Evolutionary conservation across 53 echinoderm and acorn worm genomes (phyloP).

Genomic region (Holothuria leucospilota): DNA sequence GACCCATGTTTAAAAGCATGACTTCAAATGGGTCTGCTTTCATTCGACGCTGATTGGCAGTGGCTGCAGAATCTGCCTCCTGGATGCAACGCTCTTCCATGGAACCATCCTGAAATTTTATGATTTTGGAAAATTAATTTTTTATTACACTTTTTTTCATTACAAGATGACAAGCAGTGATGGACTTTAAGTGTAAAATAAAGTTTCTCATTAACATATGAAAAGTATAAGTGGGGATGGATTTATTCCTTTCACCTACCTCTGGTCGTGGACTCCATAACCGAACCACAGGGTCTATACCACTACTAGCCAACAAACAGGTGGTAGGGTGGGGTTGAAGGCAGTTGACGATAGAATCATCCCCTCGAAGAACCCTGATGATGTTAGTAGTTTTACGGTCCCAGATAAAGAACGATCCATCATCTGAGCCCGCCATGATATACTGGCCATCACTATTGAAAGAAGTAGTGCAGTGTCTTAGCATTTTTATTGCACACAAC

Average conservation of each 20-base stretch:
- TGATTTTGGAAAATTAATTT: too few relatives aligned
- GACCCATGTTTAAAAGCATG: slow-evolving; percentile 97
- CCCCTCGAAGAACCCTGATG: slow-evolving; percentile 86
- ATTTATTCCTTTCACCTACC: slow-evolving; percentile 50
- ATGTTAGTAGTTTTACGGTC: slow-evolving; percentile 94
- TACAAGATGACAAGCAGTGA: too few relatives aligned
- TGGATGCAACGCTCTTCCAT: slow-evolving; percentile 82
- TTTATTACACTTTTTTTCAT: too few relatives aligned
- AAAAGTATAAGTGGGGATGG: too few relatives aligned
- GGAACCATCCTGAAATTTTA: slow-evolving; percentile 75
- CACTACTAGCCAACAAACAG: slow-evolving; percentile 96
- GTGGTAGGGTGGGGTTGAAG: slow-evolving; percentile 90
- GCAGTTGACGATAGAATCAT: slow-evolving; percentile 99
- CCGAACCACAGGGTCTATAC: slow-evolving; percentile 96
- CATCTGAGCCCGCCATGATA: slow-evolving; percentile 95
- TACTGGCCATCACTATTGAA: slow-evolving; percentile 88
- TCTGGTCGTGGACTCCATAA: slow-evolving; percentile 95
- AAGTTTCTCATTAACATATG: too few relatives aligned
- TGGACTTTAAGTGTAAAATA: neutral
- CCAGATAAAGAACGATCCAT: slow-evolving; percentile 99
- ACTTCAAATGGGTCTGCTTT: slow-evolving; percentile 98
- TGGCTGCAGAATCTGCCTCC: slow-evolving; percentile 92
- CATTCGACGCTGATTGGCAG: slow-evolving; percentile 97
- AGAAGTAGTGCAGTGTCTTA: neutral
- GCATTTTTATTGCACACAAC: neutral